Conservation (phyloP, 2,797 vertebrate genomes). For the Amblyraja radiata region DNA sequence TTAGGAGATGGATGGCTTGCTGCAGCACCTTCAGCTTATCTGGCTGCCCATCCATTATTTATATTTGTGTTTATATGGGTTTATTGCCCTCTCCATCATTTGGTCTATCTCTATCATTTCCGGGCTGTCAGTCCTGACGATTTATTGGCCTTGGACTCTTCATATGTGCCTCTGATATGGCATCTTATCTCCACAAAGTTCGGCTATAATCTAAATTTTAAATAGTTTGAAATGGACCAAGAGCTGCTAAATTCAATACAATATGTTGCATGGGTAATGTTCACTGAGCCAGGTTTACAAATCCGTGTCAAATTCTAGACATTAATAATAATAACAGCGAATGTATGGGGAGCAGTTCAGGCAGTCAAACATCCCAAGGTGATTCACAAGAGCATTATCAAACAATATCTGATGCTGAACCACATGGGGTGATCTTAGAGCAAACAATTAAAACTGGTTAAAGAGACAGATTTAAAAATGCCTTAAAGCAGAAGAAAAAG, state of each 20-base stretch:
- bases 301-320: background rate
- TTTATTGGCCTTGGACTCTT: background rate
- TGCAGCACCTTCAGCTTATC: background rate
- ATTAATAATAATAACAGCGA: background rate
- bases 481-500: background rate
- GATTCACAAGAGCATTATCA: background rate
- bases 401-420: background rate
- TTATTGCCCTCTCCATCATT: background rate
- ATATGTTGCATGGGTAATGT: background rate
- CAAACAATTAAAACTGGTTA: background rate
- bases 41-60: background rate
- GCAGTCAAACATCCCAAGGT: too few species aligned
- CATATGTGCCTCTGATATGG: too few species aligned
- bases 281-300: background rate
- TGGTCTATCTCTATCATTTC: background rate
- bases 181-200: background rate
- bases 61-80: background rate
- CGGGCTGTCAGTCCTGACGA: background rate
- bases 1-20: too few species aligned
- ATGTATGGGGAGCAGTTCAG: too few species aligned
- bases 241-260: background rate
- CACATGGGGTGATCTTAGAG: background rate
- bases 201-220: background rate
- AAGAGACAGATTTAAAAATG: background rate
- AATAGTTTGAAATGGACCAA: background rate